Percentiles rank a stretch among this genome's conserved stretches.
Evolutionary conservation across 2,888 invertebrate genomes (phyloP).

Genomic region (Zelleria hepariella): DNA sequence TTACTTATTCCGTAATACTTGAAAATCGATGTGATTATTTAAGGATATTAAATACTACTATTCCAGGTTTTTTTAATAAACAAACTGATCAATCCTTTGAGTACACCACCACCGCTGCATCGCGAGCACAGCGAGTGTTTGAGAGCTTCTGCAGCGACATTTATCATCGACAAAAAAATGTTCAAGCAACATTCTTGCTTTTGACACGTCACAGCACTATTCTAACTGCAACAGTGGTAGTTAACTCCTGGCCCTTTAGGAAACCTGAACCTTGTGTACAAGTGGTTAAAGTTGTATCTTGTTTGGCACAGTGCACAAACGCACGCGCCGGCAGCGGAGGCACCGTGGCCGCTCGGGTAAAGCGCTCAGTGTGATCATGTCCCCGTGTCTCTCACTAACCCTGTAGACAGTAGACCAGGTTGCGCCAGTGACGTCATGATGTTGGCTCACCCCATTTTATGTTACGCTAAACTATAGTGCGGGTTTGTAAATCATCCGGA

Average conservation of each 20-base stretch:
- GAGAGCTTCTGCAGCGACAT: too few species aligned
- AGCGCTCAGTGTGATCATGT: background rate
- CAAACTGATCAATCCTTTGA: background rate
- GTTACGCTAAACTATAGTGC: too few species aligned
- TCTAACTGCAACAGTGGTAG: background rate
- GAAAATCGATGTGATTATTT: too few species aligned
- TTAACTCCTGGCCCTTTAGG: background rate
- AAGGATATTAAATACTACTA: too few species aligned
- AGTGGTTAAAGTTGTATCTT: background rate
- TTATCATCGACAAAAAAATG: background rate
- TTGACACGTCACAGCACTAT: background rate
- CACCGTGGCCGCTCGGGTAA: background rate
- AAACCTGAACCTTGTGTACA: background rate
- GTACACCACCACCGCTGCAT: background rate
- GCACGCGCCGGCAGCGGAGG: background rate
- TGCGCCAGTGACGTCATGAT: background rate
- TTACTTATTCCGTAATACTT: background rate
- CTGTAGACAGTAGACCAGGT: background rate
- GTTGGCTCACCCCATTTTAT: too few species aligned
- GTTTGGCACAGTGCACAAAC: background rate
- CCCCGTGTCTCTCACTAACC: background rate
- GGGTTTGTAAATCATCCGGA: too few species aligned
- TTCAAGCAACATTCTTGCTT: background rate
- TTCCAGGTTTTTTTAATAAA: background rate
- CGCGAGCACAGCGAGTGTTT: background rate